Evolutionary conservation across 2,113 vertebrate genomes (phyloP).

Genomic region (Archocentrus centrarchus): DNA sequence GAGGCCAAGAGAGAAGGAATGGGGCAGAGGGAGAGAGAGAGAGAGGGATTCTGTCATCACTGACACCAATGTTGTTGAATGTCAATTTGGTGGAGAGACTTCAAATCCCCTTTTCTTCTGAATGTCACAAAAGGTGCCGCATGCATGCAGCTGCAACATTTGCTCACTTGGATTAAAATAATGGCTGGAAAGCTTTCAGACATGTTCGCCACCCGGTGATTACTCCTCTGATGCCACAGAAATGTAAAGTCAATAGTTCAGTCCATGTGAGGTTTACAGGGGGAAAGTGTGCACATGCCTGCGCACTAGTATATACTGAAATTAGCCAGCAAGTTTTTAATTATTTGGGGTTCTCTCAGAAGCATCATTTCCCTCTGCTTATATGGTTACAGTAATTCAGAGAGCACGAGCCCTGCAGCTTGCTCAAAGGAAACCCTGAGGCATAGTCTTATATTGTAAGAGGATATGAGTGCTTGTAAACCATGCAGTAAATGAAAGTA

Average conservation of each 20-base stretch:
- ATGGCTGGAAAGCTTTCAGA: conserved; percentile 34
- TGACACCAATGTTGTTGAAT: conserved; percentile 52
- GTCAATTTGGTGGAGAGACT: conserved; percentile 51
- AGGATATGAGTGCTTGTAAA: conserved; percentile 42
- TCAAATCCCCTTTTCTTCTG: conserved; percentile 43
- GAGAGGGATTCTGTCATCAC: conserved; percentile 33
- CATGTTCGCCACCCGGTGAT: conserved; percentile 38
- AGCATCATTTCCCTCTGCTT: neutral
- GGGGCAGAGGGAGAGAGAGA: neutral
- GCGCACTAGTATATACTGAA: neutral
- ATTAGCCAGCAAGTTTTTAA: conserved; percentile 11
- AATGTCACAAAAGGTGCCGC: conserved; percentile 64
- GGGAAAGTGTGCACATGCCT: neutral
- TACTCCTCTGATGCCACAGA: conserved; percentile 4
- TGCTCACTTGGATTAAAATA: conserved; percentile 41
- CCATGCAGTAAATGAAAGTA: neutral
- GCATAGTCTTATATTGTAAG: conserved; percentile 35
- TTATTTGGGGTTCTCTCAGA: conserved; percentile 1
- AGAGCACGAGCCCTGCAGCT: conserved; percentile 29
- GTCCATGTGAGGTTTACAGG: neutral
- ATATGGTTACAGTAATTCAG: conserved; percentile 27
- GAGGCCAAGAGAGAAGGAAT: conserved; percentile 15
- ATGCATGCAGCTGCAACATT: conserved; percentile 57
- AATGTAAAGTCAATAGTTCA: conserved; percentile 15
- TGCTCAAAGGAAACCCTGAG: conserved; percentile 41